Percentiles rank a stretch among this genome's conserved stretches.
These are phyloP conservation scores for Invenusta paracnida DNA, from an alignment of 2,888 invertebrate species.

Conservation along the genomic window DNA sequence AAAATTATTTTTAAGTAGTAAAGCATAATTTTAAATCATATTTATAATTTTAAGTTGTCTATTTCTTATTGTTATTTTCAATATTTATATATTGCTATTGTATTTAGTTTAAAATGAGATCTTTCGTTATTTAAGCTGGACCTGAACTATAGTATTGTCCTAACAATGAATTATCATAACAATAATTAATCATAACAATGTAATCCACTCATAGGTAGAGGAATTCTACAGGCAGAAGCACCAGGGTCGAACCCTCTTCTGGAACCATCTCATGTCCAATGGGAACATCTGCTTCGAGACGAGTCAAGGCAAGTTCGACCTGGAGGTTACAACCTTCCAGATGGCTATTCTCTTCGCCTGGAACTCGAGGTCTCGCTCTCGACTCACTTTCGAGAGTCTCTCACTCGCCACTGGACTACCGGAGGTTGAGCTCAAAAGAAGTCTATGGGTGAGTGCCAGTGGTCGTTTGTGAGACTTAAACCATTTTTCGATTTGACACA, in stretches of 20 bases:
- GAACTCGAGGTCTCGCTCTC: constrained; percentile 89
- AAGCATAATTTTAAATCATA: too few species aligned
- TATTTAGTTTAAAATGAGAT: too few species aligned
- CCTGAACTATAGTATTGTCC: too few species aligned
- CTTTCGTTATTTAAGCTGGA: too few species aligned
- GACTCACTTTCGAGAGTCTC: constrained; percentile 90
- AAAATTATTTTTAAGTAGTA: too few species aligned
- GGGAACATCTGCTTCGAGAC: constrained; percentile 92
- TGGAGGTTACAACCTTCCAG: constrained; percentile 98
- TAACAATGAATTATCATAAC: too few species aligned
- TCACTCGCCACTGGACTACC: constrained; percentile 91
- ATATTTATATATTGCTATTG: too few species aligned
- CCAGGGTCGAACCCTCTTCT: constrained; percentile 90
- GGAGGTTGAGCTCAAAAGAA: constrained; percentile 85
- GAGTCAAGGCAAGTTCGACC: constrained; percentile 80
- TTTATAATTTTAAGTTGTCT: too few species aligned
- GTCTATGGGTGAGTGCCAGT: constrained; percentile 68
- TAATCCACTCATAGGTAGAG: constrained; percentile 67
- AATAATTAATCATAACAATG: too few species aligned
- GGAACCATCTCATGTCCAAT: constrained; percentile 99
- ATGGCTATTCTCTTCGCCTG: constrained; percentile 98
- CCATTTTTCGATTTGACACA: not conserved
- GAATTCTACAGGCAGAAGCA: constrained; percentile 96
- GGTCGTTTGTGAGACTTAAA: not conserved
- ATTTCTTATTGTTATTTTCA: too few species aligned